phyloP scores from a whole-genome alignment of 2,888 invertebrate genomes.

The Drosophila anomelani region DNA sequence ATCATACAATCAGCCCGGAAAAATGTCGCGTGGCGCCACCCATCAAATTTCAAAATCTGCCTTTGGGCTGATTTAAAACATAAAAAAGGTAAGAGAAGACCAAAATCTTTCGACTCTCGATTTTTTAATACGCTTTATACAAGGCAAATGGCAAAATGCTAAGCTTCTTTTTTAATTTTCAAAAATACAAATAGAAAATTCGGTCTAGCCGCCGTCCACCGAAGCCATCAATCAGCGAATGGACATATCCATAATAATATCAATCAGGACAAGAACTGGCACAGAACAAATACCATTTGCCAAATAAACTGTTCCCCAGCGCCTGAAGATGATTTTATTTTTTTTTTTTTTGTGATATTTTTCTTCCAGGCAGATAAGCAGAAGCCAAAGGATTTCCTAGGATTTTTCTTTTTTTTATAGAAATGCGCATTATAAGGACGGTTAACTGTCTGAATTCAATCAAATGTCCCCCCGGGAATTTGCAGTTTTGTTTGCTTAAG shows the following conservation, averaged over 20 bases:
- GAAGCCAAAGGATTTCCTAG: constrained; percentile 40
- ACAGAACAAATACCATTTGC: constrained; percentile 77
- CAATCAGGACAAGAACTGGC: constrained; percentile 62
- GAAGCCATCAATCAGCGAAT: constrained; percentile 60
- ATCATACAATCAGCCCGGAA: constrained; percentile 60
- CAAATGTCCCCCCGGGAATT: constrained; percentile 77
- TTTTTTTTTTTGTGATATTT: constrained; percentile 73
- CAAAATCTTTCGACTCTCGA: constrained; percentile 41
- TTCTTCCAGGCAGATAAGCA: constrained; percentile 67
- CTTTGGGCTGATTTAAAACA: constrained; percentile 37
- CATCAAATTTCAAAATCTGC: constrained; percentile 51
- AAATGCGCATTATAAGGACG: constrained; percentile 71
- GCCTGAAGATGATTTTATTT: constrained; percentile 60
- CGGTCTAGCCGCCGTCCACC: constrained; percentile 57
- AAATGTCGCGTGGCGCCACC: constrained; percentile 77
- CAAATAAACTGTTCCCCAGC: constrained; percentile 64
- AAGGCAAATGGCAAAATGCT: constrained; percentile 63
- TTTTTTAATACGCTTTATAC: constrained; percentile 59
- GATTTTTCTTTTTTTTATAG: constrained; percentile 17
- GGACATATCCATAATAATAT: constrained; percentile 63
- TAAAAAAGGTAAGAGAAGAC: constrained; percentile 8
- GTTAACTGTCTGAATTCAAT: constrained; percentile 78
- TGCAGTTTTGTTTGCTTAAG: constrained; percentile 68
- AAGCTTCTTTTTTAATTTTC: constrained; percentile 79
- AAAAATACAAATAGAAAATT: constrained; percentile 60